These are phyloP conservation scores for Cantharis rufa DNA, from an alignment of 2,888 invertebrate species.

Conservation along the genomic window DNA sequence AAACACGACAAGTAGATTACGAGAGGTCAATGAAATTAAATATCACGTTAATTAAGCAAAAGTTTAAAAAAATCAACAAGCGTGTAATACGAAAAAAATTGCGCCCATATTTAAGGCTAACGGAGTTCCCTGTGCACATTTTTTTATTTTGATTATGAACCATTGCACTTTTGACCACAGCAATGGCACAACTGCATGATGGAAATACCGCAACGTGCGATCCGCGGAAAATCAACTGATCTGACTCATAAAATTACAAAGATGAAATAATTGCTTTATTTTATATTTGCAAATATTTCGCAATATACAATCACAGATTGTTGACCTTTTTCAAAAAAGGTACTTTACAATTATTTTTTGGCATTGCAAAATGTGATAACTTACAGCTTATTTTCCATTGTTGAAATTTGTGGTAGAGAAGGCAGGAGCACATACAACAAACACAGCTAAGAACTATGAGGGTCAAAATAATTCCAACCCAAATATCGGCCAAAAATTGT, in stretches of 20 bases:
- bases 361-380: constrained; percentile 37
- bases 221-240: neutral
- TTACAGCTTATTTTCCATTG: constrained; percentile 67
- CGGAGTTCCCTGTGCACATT: neutral
- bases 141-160: neutral
- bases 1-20: neutral
- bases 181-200: neutral
- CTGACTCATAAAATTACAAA: neutral
- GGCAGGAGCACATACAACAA: constrained; percentile 66
- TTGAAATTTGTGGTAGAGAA: constrained; percentile 67
- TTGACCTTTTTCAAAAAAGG: neutral
- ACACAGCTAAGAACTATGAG: constrained; percentile 65
- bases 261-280: neutral
- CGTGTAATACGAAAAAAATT: neutral
- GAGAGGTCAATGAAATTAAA: neutral
- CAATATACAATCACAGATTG: neutral
- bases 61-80: neutral
- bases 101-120: neutral
- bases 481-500: constrained; percentile 64
- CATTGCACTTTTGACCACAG: neutral
- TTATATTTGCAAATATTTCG: neutral
- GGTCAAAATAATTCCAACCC: constrained; percentile 66
- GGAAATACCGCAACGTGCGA: neutral
- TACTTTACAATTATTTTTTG: neutral
- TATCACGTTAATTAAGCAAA: neutral